Base-by-base conservation (phyloP, 1,140 invertebrate species). In the Pectinophora gossypiella region DNA sequence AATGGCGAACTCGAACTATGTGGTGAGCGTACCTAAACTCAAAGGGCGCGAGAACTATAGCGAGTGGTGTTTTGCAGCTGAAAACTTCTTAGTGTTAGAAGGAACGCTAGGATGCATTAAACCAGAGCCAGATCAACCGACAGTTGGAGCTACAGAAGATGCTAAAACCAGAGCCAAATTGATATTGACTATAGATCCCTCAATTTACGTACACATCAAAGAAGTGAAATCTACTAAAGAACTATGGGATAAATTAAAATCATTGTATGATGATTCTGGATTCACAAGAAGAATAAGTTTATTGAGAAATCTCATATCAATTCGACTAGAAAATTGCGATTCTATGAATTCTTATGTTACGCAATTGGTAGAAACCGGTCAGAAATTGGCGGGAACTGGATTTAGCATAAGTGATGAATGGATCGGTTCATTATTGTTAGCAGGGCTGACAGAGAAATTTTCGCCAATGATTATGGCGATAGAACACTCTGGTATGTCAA, bases 141-240 rank as follows among this genome's bases (percentile, higher is more conserved):
- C 18, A 32, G 19, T 23, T 10, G 4, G 22, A 4, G 22, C 16
- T 4, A 18, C 52, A 54, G 13, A 54, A 12, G 44, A 55, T 18
- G 12, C 35, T 9, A 57, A 60, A 54, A 51, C 61, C 6, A 59
- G 55, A 52, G 69, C 67, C 2, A 67, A 67, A 47, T 21, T 66
- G 5, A 57, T 71, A 27, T 43, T 76, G 22, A 61, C 61, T 2
- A 69, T 75, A 9, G 57, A 77, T 45, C 12, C 66, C 10, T 50
- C 59, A 10, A 19, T 72, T 4, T 48, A 48, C 15, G 32, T 48
- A 4, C 47, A 48, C 18, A 36, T 48, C 15, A 48, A 48, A 15
- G 12, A 48, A 6, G 19, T 16, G 15, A 36, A 36, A 36, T 35
- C 13, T 7, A 7, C 47, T 10, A 6, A 13, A 15, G 23, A 48